Evolutionary conservation across 2,888 invertebrate species (phyloP).

Genomic region (Erebia palarica): DNA sequence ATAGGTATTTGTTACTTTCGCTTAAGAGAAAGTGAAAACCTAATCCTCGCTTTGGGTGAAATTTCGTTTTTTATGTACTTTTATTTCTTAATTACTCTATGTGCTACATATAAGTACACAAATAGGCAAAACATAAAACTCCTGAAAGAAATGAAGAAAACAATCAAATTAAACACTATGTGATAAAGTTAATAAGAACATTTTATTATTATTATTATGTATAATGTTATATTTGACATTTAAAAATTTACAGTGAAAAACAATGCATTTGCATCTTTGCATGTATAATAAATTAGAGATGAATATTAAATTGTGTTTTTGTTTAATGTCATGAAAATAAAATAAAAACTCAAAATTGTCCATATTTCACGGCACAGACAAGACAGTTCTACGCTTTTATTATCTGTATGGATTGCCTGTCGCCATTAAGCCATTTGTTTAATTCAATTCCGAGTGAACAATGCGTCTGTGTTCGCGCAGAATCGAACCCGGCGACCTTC

Average conservation of each 20-base stretch:
- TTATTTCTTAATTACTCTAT: too few species aligned
- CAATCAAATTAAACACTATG: too few species aligned
- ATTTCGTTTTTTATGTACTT: neutral
- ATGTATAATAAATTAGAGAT: neutral
- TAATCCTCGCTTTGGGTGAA: conserved; percentile 27
- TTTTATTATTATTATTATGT: too few species aligned
- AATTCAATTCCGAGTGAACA: conserved; percentile 40
- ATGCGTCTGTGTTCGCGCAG: conserved; percentile 48
- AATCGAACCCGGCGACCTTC: conserved; percentile 65
- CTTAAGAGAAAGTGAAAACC: conserved; percentile 41
- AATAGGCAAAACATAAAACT: too few species aligned
- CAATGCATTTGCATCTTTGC: neutral
- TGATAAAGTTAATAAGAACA: too few species aligned
- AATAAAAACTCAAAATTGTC: neutral
- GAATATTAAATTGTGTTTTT: neutral
- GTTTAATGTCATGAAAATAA: neutral
- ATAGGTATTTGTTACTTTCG: conserved; percentile 41
- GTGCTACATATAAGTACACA: too few species aligned
- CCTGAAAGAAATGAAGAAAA: too few species aligned
- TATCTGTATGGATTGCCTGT: conserved; percentile 25
- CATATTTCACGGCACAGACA: conserved; percentile 3
- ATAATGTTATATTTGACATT: neutral
- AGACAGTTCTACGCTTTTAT: conserved; percentile 19
- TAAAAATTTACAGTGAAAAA: neutral
- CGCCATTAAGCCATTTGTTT: conserved; percentile 36